Evolutionary conservation across 2,113 vertebrate genomes (phyloP), one percentile per base, ranked within the genome.

Genomic region (Ophthalmotilapia sp.): DNA sequence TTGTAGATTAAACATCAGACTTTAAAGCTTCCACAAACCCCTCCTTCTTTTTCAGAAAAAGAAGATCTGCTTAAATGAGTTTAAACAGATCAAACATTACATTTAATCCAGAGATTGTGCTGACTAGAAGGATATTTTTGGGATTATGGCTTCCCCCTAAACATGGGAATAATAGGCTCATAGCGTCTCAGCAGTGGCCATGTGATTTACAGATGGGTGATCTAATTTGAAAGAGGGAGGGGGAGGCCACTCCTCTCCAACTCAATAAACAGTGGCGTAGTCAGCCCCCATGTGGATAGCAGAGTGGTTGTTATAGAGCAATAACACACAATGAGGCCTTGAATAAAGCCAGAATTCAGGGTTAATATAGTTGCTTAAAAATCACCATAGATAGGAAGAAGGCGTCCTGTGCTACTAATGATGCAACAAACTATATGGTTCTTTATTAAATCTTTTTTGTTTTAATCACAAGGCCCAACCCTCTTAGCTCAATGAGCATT

Each of bases 261-360:
- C 85, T 87, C 91, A 89, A 87, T 92, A 91, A 93, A 92, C 93
- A 92, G 5, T 87, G 86, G 77, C 21, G 83, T 88, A 92, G 88
- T 90, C 90, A 86, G 84, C 90, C 87, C 82, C 92, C 91, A 88
- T 92, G 91, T 92, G 88, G 89, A 65, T 73, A 53, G 75, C 5
- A 80, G 38, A 87, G 79, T 79, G 56, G 77, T 51, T 89, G 88
- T 75, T 81, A 60, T 14, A 77, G 47, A 83, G 80, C 86, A 86
- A 38, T 55, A 68, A 68, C 14, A 79, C 86, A 85, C 55, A 79
- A 60, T 33, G 56, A 86, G 88, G 40, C 86, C 80, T 54, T 65
- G 82, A 84, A 68, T 45, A 47, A 7, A 38, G n/a, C 23, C n/a
- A 83, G 17, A 79, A 56, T 51, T 11, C 10, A 55, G 3, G 15